Evolutionary conservation across 2,888 invertebrate genomes (phyloP).

Genomic region (Plebejus anna): DNA sequence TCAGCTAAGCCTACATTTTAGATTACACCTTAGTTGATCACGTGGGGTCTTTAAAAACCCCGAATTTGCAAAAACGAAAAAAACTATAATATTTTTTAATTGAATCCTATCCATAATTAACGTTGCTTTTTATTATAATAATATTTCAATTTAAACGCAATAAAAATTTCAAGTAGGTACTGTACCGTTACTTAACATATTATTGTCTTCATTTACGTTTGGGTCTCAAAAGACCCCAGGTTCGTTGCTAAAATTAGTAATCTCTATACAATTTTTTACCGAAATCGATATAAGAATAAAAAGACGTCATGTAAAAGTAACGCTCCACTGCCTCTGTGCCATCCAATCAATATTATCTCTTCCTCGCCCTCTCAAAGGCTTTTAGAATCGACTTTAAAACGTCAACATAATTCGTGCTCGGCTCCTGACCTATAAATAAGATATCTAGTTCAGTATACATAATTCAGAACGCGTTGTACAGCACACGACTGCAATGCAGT

Average conservation of each 20-base stretch:
- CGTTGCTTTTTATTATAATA: too few relatives aligned
- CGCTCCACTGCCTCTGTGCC: background rate
- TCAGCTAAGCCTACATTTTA: too few relatives aligned
- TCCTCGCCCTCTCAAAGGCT: background rate
- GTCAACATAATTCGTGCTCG: slow-evolving; percentile 21
- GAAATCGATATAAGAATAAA: background rate
- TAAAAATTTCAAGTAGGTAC: too few relatives aligned
- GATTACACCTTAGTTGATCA: too few relatives aligned
- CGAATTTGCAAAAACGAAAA: too few relatives aligned
- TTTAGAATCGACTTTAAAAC: slow-evolving; percentile 13
- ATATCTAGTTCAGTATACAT: slow-evolving; percentile 45
- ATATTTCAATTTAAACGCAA: too few relatives aligned
- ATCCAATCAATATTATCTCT: background rate
- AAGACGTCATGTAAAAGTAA: background rate
- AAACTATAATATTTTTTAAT: too few relatives aligned
- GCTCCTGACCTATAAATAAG: slow-evolving; percentile 40
- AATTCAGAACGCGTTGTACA: slow-evolving; percentile 46
- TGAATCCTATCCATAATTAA: too few relatives aligned
- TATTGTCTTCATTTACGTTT: too few relatives aligned
- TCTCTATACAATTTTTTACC: background rate
- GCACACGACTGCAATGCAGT: slow-evolving; percentile 33
- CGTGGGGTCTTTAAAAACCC: too few relatives aligned
- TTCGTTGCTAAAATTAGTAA: background rate
- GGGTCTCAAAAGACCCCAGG: too few relatives aligned
- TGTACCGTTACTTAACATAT: too few relatives aligned